Percentiles rank a stretch among this genome's conserved stretches.
phyloP scores from a whole-genome alignment of 2,888 invertebrate genomes.

The Apoda limacodes region DNA sequence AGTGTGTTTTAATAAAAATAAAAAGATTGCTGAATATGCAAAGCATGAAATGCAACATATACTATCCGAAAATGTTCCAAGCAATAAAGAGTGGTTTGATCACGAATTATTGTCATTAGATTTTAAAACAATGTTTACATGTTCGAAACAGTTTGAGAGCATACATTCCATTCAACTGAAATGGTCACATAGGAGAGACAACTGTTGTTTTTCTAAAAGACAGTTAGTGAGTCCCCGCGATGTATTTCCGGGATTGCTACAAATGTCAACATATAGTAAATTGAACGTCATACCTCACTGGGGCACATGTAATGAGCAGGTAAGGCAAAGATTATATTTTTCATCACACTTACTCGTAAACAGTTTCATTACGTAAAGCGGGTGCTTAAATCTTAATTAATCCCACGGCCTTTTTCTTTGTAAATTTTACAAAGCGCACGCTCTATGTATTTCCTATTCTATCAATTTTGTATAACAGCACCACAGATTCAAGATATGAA shows the following conservation, averaged over 20 bases:
- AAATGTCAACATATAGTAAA: conserved; percentile 28
- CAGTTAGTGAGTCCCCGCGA: conserved; percentile 36
- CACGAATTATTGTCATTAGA: conserved; percentile 20
- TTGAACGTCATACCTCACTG: conserved; percentile 42
- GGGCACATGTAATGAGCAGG: conserved; percentile 35
- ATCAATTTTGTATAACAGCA: no score
- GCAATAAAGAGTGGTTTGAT: conserved; percentile 22
- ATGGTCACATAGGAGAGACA: conserved; percentile 20
- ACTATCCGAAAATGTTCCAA: conserved; percentile 17
- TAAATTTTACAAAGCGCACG: no score
- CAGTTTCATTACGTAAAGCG: no score
- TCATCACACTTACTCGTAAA: no score
- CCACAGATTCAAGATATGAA: no score
- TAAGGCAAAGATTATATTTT: no score
- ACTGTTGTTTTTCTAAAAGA: conserved; percentile 33
- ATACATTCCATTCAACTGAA: conserved; percentile 22
- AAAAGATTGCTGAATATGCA: conserved; percentile 27
- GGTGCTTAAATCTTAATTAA: no score
- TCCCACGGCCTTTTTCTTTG: no score
- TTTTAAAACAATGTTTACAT: no score
- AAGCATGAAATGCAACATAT: conserved; percentile 21
- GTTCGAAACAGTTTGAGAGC: no score
- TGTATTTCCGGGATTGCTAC: conserved; percentile 31
- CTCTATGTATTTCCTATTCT: no score
- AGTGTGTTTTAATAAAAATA: conserved; percentile 29